Evolutionary conservation across 2,797 vertebrate genomes (phyloP).

Genomic region (Eidolon dupreanum): DNA sequence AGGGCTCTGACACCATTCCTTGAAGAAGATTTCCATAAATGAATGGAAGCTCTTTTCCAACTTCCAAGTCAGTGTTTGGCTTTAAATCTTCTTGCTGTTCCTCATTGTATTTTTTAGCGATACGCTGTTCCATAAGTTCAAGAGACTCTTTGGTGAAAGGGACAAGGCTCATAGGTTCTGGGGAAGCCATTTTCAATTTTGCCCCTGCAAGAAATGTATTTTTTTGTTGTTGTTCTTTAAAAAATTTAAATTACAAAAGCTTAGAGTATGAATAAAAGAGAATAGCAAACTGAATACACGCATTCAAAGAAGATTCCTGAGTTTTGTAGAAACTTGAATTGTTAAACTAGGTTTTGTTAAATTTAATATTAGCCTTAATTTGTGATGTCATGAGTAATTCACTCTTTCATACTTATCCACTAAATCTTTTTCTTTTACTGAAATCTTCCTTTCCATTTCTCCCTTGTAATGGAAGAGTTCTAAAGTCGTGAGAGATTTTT

Average conservation of each 20-base stretch:
- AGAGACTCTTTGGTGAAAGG: constrained; percentile 87
- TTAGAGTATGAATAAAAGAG: not conserved
- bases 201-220: constrained; percentile 88
- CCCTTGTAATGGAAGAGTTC: not conserved
- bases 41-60: constrained; percentile 88
- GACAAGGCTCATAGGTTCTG: constrained; percentile 88
- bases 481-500: not conserved
- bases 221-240: constrained; percentile 81
- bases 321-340: not conserved
- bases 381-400: not conserved
- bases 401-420: not conserved
- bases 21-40: constrained; percentile 88
- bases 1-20: constrained; percentile 86
- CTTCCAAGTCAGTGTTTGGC: constrained; percentile 88
- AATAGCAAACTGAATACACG: not conserved
- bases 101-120: constrained; percentile 87
- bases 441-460: not conserved
- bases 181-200: constrained; percentile 89
- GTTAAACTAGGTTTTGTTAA: not conserved
- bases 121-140: constrained; percentile 88
- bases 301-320: not conserved
- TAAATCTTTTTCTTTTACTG: not conserved
- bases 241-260: constrained; percentile 71
- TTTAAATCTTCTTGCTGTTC: constrained; percentile 80
- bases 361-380: not conserved